Conservation (phyloP, 1,140 invertebrate genomes). For the Hylaeus anthracinus region DNA sequence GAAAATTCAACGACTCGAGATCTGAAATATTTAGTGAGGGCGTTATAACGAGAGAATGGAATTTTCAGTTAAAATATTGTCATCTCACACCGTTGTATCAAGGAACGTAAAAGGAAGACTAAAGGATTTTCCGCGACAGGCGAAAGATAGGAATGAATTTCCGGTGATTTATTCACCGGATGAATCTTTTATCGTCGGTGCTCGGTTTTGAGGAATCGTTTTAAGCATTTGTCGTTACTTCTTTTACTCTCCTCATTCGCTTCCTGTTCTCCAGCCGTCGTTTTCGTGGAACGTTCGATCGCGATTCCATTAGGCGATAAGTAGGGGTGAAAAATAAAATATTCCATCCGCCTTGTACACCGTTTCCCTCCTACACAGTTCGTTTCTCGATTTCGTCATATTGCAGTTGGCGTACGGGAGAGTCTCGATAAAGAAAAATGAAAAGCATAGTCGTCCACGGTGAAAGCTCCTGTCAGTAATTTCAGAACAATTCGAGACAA, state of each 20-base stretch:
- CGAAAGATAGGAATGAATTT: constrained; percentile 22
- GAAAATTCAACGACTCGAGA: no score
- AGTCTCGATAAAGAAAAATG: not conserved
- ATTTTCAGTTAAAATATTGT: constrained; percentile 28
- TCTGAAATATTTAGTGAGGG: not conserved
- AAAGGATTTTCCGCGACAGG: not conserved
- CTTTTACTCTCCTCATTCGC: constrained; percentile 27
- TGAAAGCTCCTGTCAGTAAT: constrained; percentile 17
- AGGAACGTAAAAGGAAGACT: constrained; percentile 11
- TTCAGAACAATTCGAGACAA: constrained; percentile 6
- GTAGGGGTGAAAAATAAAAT: constrained; percentile 53
- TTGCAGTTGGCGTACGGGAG: not conserved
- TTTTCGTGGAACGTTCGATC: constrained; percentile 3
- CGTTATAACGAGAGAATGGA: not conserved
- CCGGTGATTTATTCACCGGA: constrained; percentile 58
- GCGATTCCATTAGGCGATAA: constrained; percentile 63
- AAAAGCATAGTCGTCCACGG: not conserved
- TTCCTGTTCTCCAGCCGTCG: not conserved
- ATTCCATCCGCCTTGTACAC: constrained; percentile 36
- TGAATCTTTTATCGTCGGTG: constrained; percentile 51
- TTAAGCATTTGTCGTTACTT: constrained; percentile 53
- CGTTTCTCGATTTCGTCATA: no score
- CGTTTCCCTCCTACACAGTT: constrained; percentile 6
- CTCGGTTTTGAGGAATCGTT: constrained; percentile 54
- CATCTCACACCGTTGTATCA: not conserved